phyloP scores from a whole-genome alignment of 2,797 vertebrate genomes.

The Schizopygopsis malacanthus region DNA sequence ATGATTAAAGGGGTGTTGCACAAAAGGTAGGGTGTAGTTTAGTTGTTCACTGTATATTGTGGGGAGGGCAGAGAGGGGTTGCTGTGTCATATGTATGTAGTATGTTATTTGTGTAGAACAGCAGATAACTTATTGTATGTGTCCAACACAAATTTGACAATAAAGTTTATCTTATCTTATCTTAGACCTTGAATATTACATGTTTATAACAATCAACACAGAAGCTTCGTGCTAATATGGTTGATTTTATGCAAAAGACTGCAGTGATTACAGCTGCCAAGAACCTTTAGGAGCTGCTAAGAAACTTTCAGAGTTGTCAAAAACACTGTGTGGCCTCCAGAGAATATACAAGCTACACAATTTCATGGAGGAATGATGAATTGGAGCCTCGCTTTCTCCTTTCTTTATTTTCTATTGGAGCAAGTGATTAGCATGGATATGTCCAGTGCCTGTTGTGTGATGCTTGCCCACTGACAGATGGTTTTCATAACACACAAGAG shows the following conservation, averaged over 20 bases:
- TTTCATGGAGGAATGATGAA: not conserved
- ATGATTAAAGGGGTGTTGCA: no score
- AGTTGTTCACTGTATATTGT: no score
- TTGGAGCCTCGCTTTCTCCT: not conserved
- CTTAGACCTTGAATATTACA: not conserved
- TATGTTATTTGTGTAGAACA: no score
- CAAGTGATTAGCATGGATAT: slow-evolving; percentile 24
- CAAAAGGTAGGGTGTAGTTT: no score
- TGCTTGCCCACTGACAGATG: slow-evolving; percentile 46
- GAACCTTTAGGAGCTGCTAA: not conserved
- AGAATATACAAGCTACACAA: not conserved
- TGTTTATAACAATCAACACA: not conserved
- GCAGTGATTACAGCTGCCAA: not conserved
- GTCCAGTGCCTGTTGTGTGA: slow-evolving; percentile 27
- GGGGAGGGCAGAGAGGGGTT: no score
- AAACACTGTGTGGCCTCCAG: not conserved
- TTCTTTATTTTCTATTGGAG: not conserved
- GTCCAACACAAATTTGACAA: no score
- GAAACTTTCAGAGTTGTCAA: not conserved
- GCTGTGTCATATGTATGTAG: no score
- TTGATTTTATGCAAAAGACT: not conserved
- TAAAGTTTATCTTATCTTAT: no score
- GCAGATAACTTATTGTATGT: no score
- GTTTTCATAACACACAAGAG: slow-evolving; percentile 38
- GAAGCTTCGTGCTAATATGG: not conserved